Evolutionary conservation across 2,888 invertebrate genomes (phyloP).

Genomic region (Aleiodes testaceus): DNA sequence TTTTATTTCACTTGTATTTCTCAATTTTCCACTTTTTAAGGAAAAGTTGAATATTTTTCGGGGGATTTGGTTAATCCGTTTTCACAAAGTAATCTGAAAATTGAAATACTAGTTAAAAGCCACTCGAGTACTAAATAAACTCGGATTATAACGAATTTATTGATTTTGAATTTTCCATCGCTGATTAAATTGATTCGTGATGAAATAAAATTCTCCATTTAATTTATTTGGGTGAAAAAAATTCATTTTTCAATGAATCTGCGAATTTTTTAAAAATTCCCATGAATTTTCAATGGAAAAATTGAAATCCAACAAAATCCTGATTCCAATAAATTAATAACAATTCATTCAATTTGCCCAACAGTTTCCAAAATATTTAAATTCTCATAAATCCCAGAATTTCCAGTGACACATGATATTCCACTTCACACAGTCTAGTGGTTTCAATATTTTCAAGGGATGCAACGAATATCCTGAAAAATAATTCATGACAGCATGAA

Average conservation of each 20-base stretch:
- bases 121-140: constrained; percentile 16
- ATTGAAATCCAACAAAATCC: not conserved
- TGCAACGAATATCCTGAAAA: not conserved
- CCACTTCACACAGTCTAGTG: not conserved
- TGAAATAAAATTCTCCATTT: too few species aligned
- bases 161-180: not conserved
- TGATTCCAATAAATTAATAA: too few species aligned
- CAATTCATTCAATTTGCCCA: not conserved
- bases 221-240: too few species aligned
- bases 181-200: too few species aligned
- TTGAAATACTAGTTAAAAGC: not conserved
- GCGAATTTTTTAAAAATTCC: too few species aligned
- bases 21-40: too few species aligned
- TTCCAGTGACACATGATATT: constrained; percentile 4
- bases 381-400: not conserved
- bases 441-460: not conserved
- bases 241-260: too few species aligned
- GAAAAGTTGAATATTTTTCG: not conserved
- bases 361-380: too few species aligned
- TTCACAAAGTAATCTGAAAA: not conserved
- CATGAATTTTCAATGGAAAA: not conserved
- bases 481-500: constrained; percentile 22
- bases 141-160: not conserved
- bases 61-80: not conserved
- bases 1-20: too few species aligned